phyloP scores from a whole-genome alignment of 2,113 vertebrate genomes.

The Benitochromis conjunctus region DNA sequence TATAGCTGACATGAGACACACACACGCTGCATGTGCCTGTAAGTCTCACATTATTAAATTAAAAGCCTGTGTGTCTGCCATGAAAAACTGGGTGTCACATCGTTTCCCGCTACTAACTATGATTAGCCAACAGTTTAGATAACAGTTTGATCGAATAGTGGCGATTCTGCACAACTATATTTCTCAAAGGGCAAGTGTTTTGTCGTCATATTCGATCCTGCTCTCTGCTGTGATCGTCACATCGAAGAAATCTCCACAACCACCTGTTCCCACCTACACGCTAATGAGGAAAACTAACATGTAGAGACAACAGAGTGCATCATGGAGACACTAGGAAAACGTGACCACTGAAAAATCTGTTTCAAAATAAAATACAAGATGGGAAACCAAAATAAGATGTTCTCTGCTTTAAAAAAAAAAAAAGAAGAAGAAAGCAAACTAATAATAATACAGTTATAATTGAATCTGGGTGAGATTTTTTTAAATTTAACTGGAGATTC shows the following conservation, averaged over 20 bases:
- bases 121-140: neutral
- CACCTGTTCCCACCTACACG: accelerated
- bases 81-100: neutral
- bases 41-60: neutral
- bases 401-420: neutral
- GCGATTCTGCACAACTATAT: neutral
- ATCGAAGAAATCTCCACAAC: neutral
- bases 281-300: neutral
- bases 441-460: neutral
- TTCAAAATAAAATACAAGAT: neutral
- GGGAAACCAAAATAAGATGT: neutral
- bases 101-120: neutral
- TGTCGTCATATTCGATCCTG: neutral
- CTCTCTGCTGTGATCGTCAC: neutral
- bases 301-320: neutral
- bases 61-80: neutral
- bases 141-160: neutral
- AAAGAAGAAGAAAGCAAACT: neutral
- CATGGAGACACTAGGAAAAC: accelerated
- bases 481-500: neutral
- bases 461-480: neutral
- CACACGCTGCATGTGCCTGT: neutral
- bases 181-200: neutral
- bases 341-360: neutral
- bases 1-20: too few species aligned